These are phyloP conservation scores for Arctopsyche grandis DNA, from an alignment of 1,140 invertebrate genomes.

Conservation along the genomic window DNA sequence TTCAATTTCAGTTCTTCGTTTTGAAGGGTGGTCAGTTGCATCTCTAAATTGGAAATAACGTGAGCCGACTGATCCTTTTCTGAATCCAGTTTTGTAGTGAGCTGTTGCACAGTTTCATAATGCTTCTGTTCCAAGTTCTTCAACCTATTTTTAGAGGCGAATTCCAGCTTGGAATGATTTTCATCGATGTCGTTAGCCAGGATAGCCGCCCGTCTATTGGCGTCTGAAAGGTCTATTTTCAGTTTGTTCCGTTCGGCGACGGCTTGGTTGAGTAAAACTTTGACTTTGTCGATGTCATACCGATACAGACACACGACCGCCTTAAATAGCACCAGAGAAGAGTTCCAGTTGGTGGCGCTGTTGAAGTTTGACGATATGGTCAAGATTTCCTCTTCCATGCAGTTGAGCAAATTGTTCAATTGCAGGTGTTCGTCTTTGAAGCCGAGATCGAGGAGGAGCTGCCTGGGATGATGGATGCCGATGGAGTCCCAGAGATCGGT, in stretches of 20 bases:
- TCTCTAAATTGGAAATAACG: constrained; percentile 68
- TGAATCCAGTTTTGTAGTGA: constrained; percentile 72
- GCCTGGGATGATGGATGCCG: constrained; percentile 71
- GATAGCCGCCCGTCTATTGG: constrained; percentile 80
- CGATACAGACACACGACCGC: constrained; percentile 59
- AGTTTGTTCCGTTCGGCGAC: constrained; percentile 73
- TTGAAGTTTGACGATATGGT: constrained; percentile 61
- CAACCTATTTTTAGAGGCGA: constrained; percentile 73
- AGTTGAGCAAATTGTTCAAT: constrained; percentile 74
- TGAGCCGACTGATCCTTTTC: constrained; percentile 77
- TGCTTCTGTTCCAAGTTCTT: constrained; percentile 80
- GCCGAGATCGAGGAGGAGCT: constrained; percentile 75
- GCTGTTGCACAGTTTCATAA: constrained; percentile 75
- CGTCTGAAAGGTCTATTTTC: constrained; percentile 78
- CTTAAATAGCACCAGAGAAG: constrained; percentile 57
- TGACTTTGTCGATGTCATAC: constrained; percentile 56
- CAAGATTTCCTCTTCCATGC: constrained; percentile 79
- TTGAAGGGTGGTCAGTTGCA: constrained; percentile 66
- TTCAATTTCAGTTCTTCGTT: constrained; percentile 73
- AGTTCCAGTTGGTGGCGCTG: constrained; percentile 53
- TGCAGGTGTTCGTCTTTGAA: constrained; percentile 74
- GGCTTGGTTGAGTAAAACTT: constrained; percentile 56
- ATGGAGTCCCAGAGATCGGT: constrained; percentile 79
- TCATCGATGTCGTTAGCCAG: constrained; percentile 92
- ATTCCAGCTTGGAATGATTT: constrained; percentile 82